Conservation (phyloP, 2,797 vertebrate species). For the Xiphophorus birchmanni region DNA sequence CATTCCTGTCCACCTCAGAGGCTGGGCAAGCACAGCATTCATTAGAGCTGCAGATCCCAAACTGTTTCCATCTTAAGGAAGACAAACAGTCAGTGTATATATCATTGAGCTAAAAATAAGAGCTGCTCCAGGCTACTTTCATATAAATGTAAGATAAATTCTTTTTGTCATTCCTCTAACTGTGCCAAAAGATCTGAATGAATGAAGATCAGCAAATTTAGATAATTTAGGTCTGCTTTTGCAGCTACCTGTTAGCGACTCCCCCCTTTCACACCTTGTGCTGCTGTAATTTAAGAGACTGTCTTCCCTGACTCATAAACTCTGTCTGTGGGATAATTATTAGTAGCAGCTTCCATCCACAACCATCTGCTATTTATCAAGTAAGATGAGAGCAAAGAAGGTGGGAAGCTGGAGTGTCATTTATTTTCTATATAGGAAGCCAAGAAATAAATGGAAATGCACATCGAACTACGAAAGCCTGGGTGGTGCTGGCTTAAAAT, state of each 20-base stretch:
- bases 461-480: neutral
- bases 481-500: constrained; percentile 1
- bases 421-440: constrained; percentile 2
- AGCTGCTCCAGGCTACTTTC: neutral
- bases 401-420: constrained; percentile 3
- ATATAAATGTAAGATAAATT: neutral
- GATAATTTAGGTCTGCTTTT: neutral
- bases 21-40: neutral
- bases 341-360: constrained; percentile 10
- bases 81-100: neutral
- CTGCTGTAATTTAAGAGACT: constrained; percentile 27
- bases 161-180: neutral
- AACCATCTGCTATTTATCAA: constrained; percentile 17
- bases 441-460: neutral
- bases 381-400: neutral
- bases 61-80: neutral
- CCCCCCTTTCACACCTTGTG: neutral
- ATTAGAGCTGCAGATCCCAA: neutral
- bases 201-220: neutral
- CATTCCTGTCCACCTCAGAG: neutral
- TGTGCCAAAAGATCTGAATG: neutral
- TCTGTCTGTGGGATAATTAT: constrained; percentile 9
- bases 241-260: neutral
- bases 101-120: neutral
- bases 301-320: constrained; percentile 13